Base-by-base conservation (phyloP, 2,113 vertebrate species). In the Centrocercus urophasianus region DNA sequence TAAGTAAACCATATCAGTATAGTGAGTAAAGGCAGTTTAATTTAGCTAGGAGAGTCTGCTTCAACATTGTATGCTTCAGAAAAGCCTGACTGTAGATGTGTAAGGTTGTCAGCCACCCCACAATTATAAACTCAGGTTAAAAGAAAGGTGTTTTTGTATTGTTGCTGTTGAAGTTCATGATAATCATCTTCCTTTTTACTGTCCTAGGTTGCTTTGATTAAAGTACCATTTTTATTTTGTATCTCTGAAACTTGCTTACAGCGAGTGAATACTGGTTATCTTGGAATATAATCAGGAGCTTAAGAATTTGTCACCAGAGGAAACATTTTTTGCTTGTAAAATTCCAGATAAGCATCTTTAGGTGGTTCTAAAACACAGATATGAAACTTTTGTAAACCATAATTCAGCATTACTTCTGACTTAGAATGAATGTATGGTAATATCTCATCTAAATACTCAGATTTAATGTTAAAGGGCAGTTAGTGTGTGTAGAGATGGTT, bases 271-370 rank as follows among this genome's bases (percentile, higher is more conserved):
- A 66, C 45, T 91, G 60, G 83, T 74, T 94, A 60, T 83, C 65
- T 38, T 76, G 64, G 60, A 70, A 73, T 91, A 32, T 92, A 93
- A 61, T 82, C 72, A 57, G 59, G 27, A 78, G 12, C 7, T 83
- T 92, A 80, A 63, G 43, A 60, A 78, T 57, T 64, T 93, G 18
- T 13, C 43, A 42, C 71, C 61, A 90, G 73, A 82, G 43, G 70
- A 93, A 69, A 54, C 25, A n/a, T 83, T 52, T 52, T 52, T 28
- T 92, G 42, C 30, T 85, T 87, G 22, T n/a, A 52, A 92, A 76
- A 30, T 81, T 82, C 73, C 71, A 87, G 74, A 89, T 48, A 82
- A 95, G 47, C 86, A 32, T 84, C 16, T 86, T 91, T 48, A 82
- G 81, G n/a, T 20, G 64, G 65, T 57, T 93, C 48, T 83, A 67